Evolutionary conservation across 2,888 invertebrate genomes (phyloP), one percentile per base, ranked within the genome.

Genomic region (Amphimallon solstitiale): DNA sequence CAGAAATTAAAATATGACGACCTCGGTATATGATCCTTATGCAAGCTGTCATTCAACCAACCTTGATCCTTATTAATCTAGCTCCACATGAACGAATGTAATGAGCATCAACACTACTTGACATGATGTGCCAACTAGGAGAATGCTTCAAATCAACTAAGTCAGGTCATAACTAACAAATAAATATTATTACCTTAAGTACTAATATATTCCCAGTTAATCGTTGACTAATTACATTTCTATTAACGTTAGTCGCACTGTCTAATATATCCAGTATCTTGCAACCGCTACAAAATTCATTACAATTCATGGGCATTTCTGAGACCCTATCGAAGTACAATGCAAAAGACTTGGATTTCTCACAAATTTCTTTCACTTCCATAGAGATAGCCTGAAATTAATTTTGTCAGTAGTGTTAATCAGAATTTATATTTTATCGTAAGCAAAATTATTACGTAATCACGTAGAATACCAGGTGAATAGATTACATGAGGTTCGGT

Each of bases 271-370:
- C 71, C 15, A 71, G 21, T 15, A 70, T 52, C 48, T 71, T 71
- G n/a, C 63, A 65, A n/a, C 70, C 70, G 1, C 67, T 49, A 34
- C 60, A 63, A n/a, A 68, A 51, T 0, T 23, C 37, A 35, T 35
- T 54, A n/a, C 38, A 52, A n/a, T 71, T 71, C 40, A 59, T 29
- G 1, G 60, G 56, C 69, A 64, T 68, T 35, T 71, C 71, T 5
- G 66, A 66, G 4, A 65, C 59, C 7, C 14, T 73, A 54, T 80
- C 80, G 64, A 80, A 80, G 63, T 79, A 77, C 0, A 78, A 70
- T 15, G 77, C 77, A 60, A 80, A 80, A 0, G 63, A 70, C 68
- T 80, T 80, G 4, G 77, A 75, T 70, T 76, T 68, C 60, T 74
- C 72, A 7, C 78, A 71, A n/a, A 80, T 76, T 23, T 70, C 71